Conservation (phyloP, 1,140 invertebrate genomes). For the Aleiodes sp. region DNA sequence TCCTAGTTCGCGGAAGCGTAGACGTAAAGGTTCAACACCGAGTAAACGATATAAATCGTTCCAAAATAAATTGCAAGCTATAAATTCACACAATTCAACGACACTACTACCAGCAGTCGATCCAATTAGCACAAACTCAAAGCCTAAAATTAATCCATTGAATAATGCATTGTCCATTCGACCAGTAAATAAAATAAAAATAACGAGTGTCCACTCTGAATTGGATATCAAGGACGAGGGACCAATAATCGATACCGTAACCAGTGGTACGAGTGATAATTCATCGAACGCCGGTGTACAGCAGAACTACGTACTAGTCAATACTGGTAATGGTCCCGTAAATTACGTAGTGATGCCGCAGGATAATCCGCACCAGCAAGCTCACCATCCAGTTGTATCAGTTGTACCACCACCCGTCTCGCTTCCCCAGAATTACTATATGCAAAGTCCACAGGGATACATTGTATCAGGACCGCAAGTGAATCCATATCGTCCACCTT, state of each 20-base stretch:
- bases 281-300: constrained; percentile 33
- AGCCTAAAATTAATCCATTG: neutral
- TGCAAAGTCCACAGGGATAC: constrained; percentile 37
- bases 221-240: constrained; percentile 59
- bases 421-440: constrained; percentile 39
- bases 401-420: constrained; percentile 38
- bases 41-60: constrained; percentile 52
- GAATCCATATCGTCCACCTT: constrained; percentile 9
- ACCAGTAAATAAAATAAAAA: constrained; percentile 36
- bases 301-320: constrained; percentile 45
- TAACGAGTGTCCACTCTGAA: constrained; percentile 58
- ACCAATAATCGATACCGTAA: constrained; percentile 42
- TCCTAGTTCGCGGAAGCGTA: constrained; percentile 59
- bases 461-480: constrained; percentile 3
- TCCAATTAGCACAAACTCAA: neutral
- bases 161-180: neutral
- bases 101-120: neutral
- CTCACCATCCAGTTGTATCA: constrained; percentile 16
- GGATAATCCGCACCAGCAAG: constrained; percentile 16
- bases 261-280: constrained; percentile 28
- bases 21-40: constrained; percentile 58
- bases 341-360: constrained; percentile 30
- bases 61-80: constrained; percentile 50
- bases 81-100: constrained; percentile 36
- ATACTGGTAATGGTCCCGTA: constrained; percentile 32